Evolutionary conservation across 2,888 invertebrate genomes (phyloP).

Genomic region (Volucella inflata): DNA sequence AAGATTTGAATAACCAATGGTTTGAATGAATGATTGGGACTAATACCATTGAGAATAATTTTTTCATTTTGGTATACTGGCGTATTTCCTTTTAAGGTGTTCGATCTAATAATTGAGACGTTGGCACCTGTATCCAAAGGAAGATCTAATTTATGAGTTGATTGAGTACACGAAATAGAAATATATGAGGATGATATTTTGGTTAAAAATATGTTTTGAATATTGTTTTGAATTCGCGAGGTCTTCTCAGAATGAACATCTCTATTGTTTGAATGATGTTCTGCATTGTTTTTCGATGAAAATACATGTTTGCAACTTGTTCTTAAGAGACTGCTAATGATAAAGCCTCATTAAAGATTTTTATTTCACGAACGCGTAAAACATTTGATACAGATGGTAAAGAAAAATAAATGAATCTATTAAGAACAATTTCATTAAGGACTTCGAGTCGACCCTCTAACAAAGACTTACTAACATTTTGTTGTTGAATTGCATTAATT

Average conservation of each 20-base stretch:
- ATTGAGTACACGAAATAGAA: not conserved
- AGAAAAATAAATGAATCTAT: no score
- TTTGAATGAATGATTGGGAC: not conserved
- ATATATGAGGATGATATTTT: no score
- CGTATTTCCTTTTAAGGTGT: not conserved
- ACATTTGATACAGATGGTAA: slow-evolving; percentile 8
- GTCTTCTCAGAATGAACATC: slow-evolving; percentile 1
- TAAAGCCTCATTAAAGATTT: not conserved
- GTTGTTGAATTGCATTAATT: no score
- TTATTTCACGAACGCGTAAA: not conserved
- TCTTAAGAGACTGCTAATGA: not conserved
- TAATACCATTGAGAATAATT: no score
- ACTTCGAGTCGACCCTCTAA: no score
- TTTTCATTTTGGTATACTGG: no score
- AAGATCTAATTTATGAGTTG: slow-evolving; percentile 1
- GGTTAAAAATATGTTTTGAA: no score
- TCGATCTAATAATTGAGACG: no score
- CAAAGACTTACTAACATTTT: no score
- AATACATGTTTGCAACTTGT: not conserved
- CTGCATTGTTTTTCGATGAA: not conserved
- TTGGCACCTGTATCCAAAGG: no score
- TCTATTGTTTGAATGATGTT: slow-evolving; percentile 4
- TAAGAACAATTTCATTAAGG: no score
- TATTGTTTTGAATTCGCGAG: no score
- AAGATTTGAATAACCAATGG: not conserved